phyloP scores from a whole-genome alignment of 2,113 vertebrate species.

The Neofelis nebulosa region DNA sequence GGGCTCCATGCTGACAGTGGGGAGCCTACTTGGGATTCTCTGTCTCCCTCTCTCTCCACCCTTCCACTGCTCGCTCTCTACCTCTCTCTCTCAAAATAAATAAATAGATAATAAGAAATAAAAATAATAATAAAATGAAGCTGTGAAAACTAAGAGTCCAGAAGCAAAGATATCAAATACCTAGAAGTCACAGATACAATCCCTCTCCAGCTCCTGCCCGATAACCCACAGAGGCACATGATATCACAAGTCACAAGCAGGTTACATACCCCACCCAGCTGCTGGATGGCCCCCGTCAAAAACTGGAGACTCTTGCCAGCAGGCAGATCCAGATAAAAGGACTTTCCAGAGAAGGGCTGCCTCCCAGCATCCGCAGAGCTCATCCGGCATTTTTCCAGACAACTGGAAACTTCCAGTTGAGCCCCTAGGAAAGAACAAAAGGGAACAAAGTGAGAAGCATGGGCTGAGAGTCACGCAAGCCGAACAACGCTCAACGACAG shows the following conservation, averaged over 20 bases:
- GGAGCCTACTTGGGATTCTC: too few relatives aligned
- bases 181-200: neutral
- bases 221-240: neutral
- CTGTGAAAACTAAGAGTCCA: too few relatives aligned
- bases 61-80: too few relatives aligned
- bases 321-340: constrained; percentile 89
- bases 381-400: constrained; percentile 9
- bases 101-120: too few relatives aligned
- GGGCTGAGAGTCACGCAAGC: neutral
- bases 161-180: neutral
- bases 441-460: neutral
- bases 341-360: constrained; percentile 87
- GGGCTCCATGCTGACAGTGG: too few relatives aligned
- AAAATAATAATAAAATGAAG: neutral
- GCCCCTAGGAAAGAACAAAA: constrained; percentile 10
- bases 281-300: constrained; percentile 83
- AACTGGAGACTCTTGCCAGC: constrained; percentile 84
- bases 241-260: neutral
- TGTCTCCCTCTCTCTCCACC: too few relatives aligned
- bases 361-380: neutral
- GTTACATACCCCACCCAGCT: constrained; percentile 86
- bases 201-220: neutral
- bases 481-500: accelerated
- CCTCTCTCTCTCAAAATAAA: too few relatives aligned
- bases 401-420: neutral